Evolutionary conservation across 2,888 invertebrate species (phyloP).

Genomic region (Drosophila testacea): DNA sequence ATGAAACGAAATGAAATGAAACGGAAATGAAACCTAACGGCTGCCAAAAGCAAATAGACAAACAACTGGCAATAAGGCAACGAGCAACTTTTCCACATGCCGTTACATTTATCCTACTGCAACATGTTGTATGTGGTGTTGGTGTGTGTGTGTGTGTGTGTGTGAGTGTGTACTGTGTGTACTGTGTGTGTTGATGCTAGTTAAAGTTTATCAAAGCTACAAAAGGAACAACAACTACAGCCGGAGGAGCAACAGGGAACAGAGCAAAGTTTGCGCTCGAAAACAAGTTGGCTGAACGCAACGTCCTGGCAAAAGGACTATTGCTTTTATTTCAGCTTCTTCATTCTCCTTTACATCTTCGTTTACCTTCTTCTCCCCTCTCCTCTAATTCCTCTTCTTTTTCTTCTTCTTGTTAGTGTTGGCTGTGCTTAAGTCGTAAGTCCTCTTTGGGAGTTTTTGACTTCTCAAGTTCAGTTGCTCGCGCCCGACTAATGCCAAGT

Average conservation of each 20-base stretch:
- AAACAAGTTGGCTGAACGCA: conserved; percentile 59
- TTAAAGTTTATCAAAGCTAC: conserved; percentile 76
- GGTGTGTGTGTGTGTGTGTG: conserved; percentile 24
- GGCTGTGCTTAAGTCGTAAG: conserved; percentile 64
- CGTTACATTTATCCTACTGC: conserved; percentile 54
- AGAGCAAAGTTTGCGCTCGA: conserved; percentile 65
- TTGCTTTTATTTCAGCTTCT: not conserved
- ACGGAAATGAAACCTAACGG: conserved; percentile 81
- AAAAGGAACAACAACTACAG: conserved; percentile 38
- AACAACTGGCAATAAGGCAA: conserved; percentile 69
- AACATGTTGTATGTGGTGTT: conserved; percentile 17
- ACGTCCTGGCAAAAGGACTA: conserved; percentile 25
- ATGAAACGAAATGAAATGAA: conserved; percentile 76
- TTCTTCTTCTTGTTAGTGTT: conserved; percentile 12
- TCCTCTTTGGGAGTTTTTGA: conserved; percentile 80
- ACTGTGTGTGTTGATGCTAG: conserved; percentile 61
- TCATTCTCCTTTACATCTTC: not conserved
- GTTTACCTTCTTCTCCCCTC: not conserved
- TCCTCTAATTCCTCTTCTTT: not conserved
- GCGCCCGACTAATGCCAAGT: conserved; percentile 72
- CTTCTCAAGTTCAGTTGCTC: conserved; percentile 77
- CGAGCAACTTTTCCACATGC: conserved; percentile 71
- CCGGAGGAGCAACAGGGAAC: conserved; percentile 50
- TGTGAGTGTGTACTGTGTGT: conserved; percentile 42
- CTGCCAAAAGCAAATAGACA: conserved; percentile 77